Base-by-base conservation (phyloP, 2,888 invertebrate genomes). In the Phyto melanocephala region DNA sequence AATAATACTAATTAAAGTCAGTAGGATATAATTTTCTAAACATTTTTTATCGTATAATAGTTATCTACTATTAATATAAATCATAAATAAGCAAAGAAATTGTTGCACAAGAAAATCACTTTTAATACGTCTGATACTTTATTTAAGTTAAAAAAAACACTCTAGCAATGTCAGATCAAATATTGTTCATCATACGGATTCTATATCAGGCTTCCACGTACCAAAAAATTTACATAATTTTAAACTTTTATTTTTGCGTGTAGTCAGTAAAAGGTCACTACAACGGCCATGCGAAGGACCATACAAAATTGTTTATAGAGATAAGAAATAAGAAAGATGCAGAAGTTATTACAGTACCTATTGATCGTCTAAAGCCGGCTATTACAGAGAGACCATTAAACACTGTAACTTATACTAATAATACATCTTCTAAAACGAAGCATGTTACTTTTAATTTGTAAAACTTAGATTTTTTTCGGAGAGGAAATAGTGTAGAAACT, bases 41-140 rank as follows among this genome's bases (percentile, higher is more conserved):
- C n/a, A n/a, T n/a, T n/a, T n/a, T n/a, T n/a, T n/a, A n/a, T n/a
- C n/a, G n/a, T n/a, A n/a, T n/a, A n/a, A n/a, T n/a, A n/a, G n/a
- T n/a, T n/a, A n/a, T n/a, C n/a, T n/a, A n/a, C n/a, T n/a, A n/a
- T n/a, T n/a, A n/a, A n/a, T n/a, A n/a, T n/a, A n/a, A n/a, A n/a
- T n/a, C n/a, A n/a, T n/a, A n/a, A n/a, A n/a, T n/a, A n/a, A n/a
- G n/a, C n/a, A n/a, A n/a, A n/a, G 65, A 47, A 35, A 62, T 75
- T 22, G 67, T 74, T 13, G 54, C 45, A 37, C 74, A 71, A 10
- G 40, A 40, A 10, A 79, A 79, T 20, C 65, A 79, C n/a, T n/a
- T 47, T 79, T 40, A n/a, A 40, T 13, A n/a, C 40, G 11, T 13
- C 40, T 40, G 40, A 40, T 40, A n/a, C n/a, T n/a, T n/a, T n/a